Percentiles rank a stretch among this genome's conserved stretches.
Evolutionary conservation across 2,797 vertebrate species (phyloP).

Genomic region (Propithecus perrieri): DNA sequence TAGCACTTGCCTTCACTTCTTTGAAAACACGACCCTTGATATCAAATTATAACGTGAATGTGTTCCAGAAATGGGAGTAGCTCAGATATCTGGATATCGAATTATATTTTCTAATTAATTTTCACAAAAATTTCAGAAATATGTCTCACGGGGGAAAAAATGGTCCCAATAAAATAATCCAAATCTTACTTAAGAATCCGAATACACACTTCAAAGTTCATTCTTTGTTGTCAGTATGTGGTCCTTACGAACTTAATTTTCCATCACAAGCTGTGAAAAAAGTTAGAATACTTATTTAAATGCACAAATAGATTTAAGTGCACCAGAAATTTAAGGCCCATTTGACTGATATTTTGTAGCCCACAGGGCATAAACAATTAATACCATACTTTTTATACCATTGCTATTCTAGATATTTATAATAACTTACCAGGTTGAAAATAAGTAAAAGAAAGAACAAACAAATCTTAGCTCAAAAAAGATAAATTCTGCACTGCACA

Average conservation of each 20-base stretch:
- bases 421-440: conserved; percentile 42
- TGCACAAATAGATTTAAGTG: conserved; percentile 14
- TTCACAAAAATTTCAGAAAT: conserved; percentile 52
- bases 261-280: conserved; percentile 6
- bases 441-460: not conserved
- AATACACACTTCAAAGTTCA: conserved; percentile 41
- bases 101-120: conserved; percentile 53
- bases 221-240: conserved; percentile 48
- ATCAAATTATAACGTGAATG: conserved; percentile 4
- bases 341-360: conserved; percentile 31
- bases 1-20: not conserved
- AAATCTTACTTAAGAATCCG: conserved; percentile 49
- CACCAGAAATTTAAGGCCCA: conserved; percentile 2
- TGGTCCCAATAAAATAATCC: not conserved
- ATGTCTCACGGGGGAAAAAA: not conserved
- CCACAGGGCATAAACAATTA: conserved; percentile 8
- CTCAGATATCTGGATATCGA: conserved; percentile 28
- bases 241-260: conserved; percentile 42
- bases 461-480: conserved; percentile 22
- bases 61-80: conserved; percentile 22
- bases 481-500: not conserved
- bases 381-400: not conserved
- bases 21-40: conserved; percentile 53
- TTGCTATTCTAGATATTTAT: not conserved
- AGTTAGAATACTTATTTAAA: conserved; percentile 43